phyloP scores from a whole-genome alignment of 2,113 vertebrate genomes.

The Forbesichthys papilliferus region DNA sequence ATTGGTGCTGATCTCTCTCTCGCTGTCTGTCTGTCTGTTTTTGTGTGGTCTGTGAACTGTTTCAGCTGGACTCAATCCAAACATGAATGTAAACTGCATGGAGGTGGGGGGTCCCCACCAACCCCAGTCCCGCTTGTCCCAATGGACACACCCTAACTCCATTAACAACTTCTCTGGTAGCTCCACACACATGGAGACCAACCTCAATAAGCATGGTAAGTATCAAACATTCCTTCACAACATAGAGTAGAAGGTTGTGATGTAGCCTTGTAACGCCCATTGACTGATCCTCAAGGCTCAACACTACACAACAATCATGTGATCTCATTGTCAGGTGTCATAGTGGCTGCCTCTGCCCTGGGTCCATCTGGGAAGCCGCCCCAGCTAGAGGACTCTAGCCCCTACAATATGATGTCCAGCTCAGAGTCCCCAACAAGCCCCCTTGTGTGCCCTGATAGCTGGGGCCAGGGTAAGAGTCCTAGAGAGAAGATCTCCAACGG shows the following conservation, averaged over 20 bases:
- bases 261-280: too few relatives aligned
- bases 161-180: slow-evolving; percentile 90
- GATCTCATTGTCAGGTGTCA: slow-evolving; percentile 80
- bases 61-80: slow-evolving; percentile 92
- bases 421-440: slow-evolving; percentile 92
- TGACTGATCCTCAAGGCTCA: neutral
- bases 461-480: slow-evolving; percentile 93
- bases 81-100: slow-evolving; percentile 97
- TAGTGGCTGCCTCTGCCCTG: slow-evolving; percentile 89
- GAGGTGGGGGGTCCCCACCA: slow-evolving; percentile 90
- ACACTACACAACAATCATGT: neutral
- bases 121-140: slow-evolving; percentile 96
- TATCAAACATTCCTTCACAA: too few relatives aligned
- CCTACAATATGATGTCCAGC: slow-evolving; percentile 91
- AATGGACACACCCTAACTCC: slow-evolving; percentile 97
- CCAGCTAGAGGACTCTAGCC: slow-evolving; percentile 90
- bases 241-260: too few relatives aligned
- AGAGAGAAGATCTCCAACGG: slow-evolving; percentile 95
- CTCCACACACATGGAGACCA: slow-evolving; percentile 91
- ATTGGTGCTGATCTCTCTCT: too few relatives aligned
- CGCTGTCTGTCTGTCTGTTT: too few relatives aligned
- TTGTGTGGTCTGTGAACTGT: neutral
- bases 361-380: slow-evolving; percentile 88
- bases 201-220: slow-evolving; percentile 92
- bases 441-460: slow-evolving; percentile 91